A percentile compares a stretch with the other conserved stretches of the same genome.
These are phyloP conservation scores for Erebia palarica DNA, from an alignment of 2,888 invertebrate species.

Conservation along the genomic window DNA sequence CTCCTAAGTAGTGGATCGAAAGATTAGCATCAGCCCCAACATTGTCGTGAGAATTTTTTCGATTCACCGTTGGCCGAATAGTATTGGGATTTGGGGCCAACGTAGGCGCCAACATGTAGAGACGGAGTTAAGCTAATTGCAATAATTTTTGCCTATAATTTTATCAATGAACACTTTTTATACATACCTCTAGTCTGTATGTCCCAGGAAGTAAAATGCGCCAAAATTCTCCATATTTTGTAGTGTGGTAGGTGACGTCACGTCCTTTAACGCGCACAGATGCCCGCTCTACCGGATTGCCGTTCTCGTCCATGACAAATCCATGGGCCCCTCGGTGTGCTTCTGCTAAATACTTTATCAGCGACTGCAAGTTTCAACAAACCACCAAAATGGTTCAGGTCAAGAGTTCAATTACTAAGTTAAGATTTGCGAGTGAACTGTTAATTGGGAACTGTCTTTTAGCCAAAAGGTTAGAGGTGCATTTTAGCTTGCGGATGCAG, in stretches of 20 bases:
- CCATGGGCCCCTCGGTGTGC: conserved; percentile 95
- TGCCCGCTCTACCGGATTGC: conserved; percentile 90
- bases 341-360: conserved; percentile 92
- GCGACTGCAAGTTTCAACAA: conserved; percentile 86
- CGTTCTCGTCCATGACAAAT: conserved; percentile 90
- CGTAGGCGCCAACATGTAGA: no score
- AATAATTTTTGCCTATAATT: no score
- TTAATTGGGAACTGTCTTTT: no score
- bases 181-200: conserved; percentile 90
- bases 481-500: no score
- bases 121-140: no score
- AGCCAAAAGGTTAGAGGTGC: no score
- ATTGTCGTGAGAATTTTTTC: no score
- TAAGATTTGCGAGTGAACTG: neutral
- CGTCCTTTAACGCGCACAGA: conserved; percentile 90
- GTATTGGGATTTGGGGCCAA: no score
- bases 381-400: conserved; percentile 1
- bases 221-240: conserved; percentile 97
- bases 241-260: conserved; percentile 92
- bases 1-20: no score
- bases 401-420: neutral
- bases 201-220: conserved; percentile 93
- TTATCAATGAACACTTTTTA: no score
- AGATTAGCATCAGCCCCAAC: no score
- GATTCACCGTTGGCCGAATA: no score